Evolutionary conservation across 2,797 vertebrate genomes (phyloP).

Genomic region (Paedocypris micromegethes): DNA sequence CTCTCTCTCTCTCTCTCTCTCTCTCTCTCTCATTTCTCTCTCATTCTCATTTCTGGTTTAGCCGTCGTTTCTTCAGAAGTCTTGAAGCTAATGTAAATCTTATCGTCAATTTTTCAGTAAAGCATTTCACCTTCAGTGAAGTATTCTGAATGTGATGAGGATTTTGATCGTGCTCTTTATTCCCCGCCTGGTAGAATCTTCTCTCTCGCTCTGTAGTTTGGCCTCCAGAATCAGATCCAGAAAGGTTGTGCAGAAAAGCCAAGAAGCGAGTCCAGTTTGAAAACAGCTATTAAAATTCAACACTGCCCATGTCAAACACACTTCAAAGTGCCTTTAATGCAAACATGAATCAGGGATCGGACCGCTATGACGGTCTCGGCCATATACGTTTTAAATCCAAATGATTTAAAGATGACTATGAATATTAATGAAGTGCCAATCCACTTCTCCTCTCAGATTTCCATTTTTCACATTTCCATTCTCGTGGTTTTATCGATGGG

Average conservation of each 20-base stretch:
- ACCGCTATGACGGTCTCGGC: neutral
- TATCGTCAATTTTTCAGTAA: too few species aligned
- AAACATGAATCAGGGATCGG: slow-evolving; percentile 25
- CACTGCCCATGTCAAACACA: slow-evolving; percentile 34
- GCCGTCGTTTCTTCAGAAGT: too few species aligned
- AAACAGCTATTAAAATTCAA: slow-evolving; percentile 46
- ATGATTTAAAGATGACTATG: slow-evolving; percentile 28
- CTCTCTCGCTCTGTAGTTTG: neutral
- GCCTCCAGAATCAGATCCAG: neutral
- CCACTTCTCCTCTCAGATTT: slow-evolving; percentile 11
- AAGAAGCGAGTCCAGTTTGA: slow-evolving; percentile 39
- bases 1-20: too few species aligned
- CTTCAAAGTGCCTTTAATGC: slow-evolving; percentile 35
- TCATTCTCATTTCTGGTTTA: too few species aligned
- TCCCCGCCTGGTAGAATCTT: neutral
- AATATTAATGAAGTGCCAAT: slow-evolving; percentile 18
- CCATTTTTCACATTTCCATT: slow-evolving; percentile 10
- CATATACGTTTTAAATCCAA: slow-evolving; percentile 22
- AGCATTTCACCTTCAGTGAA: too few species aligned
- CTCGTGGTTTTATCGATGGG: neutral
- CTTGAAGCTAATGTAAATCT: too few species aligned
- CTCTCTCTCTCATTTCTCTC: too few species aligned
- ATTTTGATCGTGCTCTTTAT: neutral
- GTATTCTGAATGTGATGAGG: too few species aligned
- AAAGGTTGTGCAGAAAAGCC: slow-evolving; percentile 8